Percentiles rank a stretch among this genome's conserved stretches.
phyloP scores from a whole-genome alignment of 2,113 vertebrate genomes.

The Charina bottae region DNA sequence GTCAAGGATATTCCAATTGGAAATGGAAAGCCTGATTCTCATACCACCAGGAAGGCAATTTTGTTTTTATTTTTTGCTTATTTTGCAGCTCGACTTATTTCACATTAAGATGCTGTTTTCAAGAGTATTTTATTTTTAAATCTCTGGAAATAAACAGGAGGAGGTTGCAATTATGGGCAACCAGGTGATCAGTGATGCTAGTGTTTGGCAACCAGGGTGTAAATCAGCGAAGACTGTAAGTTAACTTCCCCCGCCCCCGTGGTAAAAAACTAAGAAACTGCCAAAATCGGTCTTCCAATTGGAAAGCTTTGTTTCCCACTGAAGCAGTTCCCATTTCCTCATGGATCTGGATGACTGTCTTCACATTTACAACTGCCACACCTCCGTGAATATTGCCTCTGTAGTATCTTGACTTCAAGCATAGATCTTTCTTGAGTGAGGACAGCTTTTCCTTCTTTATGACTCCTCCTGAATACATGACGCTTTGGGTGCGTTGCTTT shows the following conservation, averaged over 20 bases:
- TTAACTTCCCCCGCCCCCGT: too few relatives aligned
- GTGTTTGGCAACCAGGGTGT: background rate
- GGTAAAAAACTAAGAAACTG: background rate
- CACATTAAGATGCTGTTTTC: background rate
- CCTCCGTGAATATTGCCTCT: rapidly evolving
- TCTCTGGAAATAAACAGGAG: conserved; percentile 61
- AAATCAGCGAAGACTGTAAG: background rate
- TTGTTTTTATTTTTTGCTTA: conserved; percentile 36
- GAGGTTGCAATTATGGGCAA: background rate
- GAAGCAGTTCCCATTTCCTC: rapidly evolving
- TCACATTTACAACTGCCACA: rapidly evolving
- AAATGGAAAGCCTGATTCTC: conserved; percentile 47
- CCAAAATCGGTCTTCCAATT: background rate
- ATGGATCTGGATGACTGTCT: conserved; percentile 28
- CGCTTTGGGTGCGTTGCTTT: background rate
- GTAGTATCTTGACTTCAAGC: too few relatives aligned
- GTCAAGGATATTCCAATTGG: conserved; percentile 22
- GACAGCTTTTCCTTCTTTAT: background rate
- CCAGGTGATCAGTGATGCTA: background rate
- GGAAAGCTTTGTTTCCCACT: background rate
- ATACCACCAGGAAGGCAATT: conserved; percentile 25
- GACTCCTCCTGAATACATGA: background rate
- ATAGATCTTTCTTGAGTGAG: background rate
- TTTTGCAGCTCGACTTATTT: background rate
- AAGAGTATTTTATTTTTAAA: conserved; percentile 28